phyloP scores from a whole-genome alignment of 2,797 vertebrate genomes.

The Paratrypauchen microcephalus region DNA sequence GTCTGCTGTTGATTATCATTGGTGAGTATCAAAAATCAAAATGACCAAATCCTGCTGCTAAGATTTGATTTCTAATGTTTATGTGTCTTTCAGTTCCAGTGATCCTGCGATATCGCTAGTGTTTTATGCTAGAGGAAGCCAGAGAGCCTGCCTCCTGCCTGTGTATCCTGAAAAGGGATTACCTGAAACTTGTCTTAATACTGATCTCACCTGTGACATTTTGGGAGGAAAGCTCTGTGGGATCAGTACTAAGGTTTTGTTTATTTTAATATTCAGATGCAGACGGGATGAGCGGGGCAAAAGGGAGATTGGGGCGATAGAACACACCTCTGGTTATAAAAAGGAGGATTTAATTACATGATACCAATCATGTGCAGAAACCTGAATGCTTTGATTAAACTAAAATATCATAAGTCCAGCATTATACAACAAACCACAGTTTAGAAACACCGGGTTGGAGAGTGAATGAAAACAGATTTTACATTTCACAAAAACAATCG shows the following conservation, averaged over 20 bases:
- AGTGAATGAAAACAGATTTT: not conserved
- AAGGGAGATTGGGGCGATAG: conserved; percentile 15
- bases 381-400: conserved; percentile 12
- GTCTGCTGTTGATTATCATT: conserved; percentile 92
- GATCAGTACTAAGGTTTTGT: conserved; percentile 39
- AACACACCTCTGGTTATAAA: conserved; percentile 28
- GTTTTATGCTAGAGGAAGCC: conserved; percentile 54
- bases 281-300: conserved; percentile 13
- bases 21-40: conserved; percentile 78
- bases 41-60: not conserved
- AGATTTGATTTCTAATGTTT: not conserved
- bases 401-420: conserved; percentile 23
- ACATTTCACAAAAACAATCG: not conserved
- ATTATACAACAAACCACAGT: conserved; percentile 8
- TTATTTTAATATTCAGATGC: conserved; percentile 19
- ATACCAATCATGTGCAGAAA: conserved; percentile 34
- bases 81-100: conserved; percentile 82
- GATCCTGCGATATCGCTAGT: conserved; percentile 86
- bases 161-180: conserved; percentile 25
- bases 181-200: conserved; percentile 35
- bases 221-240: conserved; percentile 20
- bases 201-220: conserved; percentile 41
- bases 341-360: conserved; percentile 41
- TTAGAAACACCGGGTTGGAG: not conserved
- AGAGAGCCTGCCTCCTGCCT: conserved; percentile 38